phyloP scores from a whole-genome alignment of 2,113 vertebrate genomes.

The Proteles cristata region DNA sequence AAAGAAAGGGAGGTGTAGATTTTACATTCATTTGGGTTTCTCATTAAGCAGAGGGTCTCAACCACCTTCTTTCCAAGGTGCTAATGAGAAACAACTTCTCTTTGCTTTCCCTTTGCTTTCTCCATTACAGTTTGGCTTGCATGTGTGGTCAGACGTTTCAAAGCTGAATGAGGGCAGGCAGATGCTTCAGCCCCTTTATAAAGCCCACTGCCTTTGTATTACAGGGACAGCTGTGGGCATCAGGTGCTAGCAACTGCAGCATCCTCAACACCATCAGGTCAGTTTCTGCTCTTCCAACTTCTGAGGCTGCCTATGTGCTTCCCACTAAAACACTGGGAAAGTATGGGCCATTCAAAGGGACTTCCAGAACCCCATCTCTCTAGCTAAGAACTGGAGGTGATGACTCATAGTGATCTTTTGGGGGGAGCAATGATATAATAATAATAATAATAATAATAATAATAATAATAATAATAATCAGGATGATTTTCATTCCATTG shows the following conservation, averaged over 20 bases:
- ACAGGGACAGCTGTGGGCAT: not conserved
- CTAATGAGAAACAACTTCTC: not conserved
- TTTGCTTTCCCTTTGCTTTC: not conserved
- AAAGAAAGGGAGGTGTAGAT: not conserved
- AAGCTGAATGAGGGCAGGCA: not conserved
- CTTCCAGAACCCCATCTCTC: not conserved
- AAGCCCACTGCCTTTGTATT: not conserved
- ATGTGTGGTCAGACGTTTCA: not conserved
- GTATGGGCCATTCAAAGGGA: not conserved
- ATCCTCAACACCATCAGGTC: not conserved
- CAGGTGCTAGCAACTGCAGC: rapidly evolving
- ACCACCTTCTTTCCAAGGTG: not conserved
- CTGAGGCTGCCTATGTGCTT: rapidly evolving
- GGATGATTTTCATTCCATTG: not conserved
- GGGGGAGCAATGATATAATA: too few relatives aligned
- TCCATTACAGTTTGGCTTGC: not conserved
- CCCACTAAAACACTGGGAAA: not conserved
- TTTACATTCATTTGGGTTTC: not conserved
- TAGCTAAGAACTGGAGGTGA: not conserved
- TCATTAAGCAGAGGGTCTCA: not conserved
- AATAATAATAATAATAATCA: not conserved
- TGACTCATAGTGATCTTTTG: too few relatives aligned
- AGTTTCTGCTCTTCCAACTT: not conserved
- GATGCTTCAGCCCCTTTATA: not conserved
- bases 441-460: not conserved